These are phyloP conservation scores for Tetragonisca angustula DNA, from an alignment of 2,888 invertebrate species.

Conservation along the genomic window DNA sequence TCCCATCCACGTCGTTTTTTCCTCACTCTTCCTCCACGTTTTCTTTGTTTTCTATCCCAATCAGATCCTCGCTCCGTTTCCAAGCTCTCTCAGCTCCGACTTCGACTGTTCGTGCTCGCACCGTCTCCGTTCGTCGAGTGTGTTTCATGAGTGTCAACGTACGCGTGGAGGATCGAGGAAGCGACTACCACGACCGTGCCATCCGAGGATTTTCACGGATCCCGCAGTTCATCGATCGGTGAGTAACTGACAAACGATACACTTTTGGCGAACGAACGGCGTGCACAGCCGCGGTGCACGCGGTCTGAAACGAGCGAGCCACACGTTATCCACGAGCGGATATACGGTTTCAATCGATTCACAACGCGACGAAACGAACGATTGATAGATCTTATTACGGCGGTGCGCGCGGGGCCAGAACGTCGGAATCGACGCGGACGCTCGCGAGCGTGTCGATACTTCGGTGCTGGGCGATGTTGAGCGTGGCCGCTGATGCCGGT, in stretches of 20 bases:
- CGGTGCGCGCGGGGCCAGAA: not conserved
- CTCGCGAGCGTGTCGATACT: constrained; percentile 9
- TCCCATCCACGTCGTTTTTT: not conserved
- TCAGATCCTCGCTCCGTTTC: not conserved
- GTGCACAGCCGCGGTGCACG: not conserved
- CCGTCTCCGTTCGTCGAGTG: constrained; percentile 22
- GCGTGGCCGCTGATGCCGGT: constrained; percentile 24
- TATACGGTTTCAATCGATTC: constrained; percentile 38
- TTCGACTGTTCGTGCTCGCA: not conserved
- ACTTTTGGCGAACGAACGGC: not conserved
- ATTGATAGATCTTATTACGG: constrained; percentile 35
- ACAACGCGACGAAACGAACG: not conserved
- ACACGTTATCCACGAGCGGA: too few relatives aligned
- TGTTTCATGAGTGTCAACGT: constrained; percentile 42
- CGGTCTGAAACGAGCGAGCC: not conserved
- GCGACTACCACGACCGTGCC: not conserved
- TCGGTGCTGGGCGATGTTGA: constrained; percentile 10
- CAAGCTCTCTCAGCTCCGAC: too few relatives aligned
- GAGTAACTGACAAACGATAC: constrained; percentile 18
- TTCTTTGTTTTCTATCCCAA: not conserved
- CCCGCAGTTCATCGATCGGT: constrained; percentile 7
- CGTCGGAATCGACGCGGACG: constrained; percentile 14
- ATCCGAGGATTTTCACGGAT: constrained; percentile 37
- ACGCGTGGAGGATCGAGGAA: constrained; percentile 37
- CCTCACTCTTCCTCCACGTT: not conserved